These are phyloP conservation scores for rat (Rattus norvegicus) DNA, from an alignment of 2,113 vertebrate genomes.

Conservation along the genomic window DNA sequence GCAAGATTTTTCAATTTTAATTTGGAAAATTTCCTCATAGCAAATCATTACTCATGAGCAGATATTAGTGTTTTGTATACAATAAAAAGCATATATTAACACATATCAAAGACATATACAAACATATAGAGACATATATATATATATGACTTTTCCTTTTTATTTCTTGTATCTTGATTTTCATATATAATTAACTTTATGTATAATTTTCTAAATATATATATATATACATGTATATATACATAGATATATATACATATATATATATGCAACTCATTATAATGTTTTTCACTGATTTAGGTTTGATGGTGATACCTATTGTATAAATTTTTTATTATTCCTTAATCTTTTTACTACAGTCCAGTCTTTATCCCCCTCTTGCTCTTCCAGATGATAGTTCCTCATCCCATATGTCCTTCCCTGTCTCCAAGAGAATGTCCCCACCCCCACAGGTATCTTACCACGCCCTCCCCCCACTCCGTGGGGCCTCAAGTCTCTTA, in stretches of 20 bases:
- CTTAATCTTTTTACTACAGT: too few relatives aligned
- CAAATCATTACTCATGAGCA: not conserved
- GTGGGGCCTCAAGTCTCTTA: too few relatives aligned
- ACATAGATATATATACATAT: too few relatives aligned
- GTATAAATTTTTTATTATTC: too few relatives aligned
- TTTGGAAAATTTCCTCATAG: not conserved
- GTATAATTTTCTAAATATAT: not conserved
- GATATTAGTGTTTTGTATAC: not conserved
- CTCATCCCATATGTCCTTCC: too few relatives aligned
- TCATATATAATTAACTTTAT: not conserved
- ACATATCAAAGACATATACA: not conserved
- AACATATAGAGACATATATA: not conserved
- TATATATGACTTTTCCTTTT: not conserved
- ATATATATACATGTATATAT: too few relatives aligned
- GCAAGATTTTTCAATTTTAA: not conserved
- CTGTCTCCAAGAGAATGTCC: too few relatives aligned
- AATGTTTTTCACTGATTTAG: not conserved
- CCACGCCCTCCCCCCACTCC: too few relatives aligned
- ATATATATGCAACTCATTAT: not conserved
- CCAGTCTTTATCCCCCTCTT: too few relatives aligned
- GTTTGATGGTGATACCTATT: not conserved
- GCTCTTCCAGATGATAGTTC: too few relatives aligned
- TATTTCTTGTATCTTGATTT: not conserved
- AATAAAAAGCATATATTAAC: not conserved
- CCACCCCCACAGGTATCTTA: too few relatives aligned